Evolutionary conservation across 2,113 vertebrate genomes (phyloP).

Genomic region (Sterrhoptilus dennistouni): DNA sequence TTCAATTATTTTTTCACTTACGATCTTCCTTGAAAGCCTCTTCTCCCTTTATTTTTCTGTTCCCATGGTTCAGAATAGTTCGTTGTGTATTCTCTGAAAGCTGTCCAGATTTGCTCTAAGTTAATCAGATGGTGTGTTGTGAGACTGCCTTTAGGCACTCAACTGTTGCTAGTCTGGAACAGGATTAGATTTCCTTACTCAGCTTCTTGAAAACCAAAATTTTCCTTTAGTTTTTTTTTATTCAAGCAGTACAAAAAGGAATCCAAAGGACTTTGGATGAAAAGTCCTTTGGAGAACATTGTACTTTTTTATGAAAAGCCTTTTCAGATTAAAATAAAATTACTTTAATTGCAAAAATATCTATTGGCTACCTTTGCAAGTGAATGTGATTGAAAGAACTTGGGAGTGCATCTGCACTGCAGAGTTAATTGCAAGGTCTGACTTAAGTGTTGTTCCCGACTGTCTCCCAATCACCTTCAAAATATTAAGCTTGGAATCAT

Average conservation of each 20-base stretch:
- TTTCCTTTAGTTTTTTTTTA: neutral
- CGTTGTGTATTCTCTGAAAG: neutral
- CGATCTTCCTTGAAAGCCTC: neutral
- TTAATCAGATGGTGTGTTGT: neutral
- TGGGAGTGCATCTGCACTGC: neutral
- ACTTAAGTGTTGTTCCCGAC: neutral
- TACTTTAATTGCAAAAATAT: neutral
- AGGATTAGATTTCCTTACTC: neutral
- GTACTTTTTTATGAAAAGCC: neutral
- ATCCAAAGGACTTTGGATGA: neutral
- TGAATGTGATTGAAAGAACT: neutral
- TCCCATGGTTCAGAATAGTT: neutral
- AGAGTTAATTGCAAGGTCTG: neutral
- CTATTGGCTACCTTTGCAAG: neutral
- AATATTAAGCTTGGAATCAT: neutral
- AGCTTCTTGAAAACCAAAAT: neutral
- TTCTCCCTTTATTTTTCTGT: neutral
- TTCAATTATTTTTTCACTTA: neutral
- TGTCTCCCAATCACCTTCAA: neutral
- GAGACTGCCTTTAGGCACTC: neutral
- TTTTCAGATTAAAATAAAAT: neutral
- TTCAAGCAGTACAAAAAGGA: neutral
- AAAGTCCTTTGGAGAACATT: too few relatives aligned
- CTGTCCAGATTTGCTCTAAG: neutral
- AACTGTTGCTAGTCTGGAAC: neutral